These are phyloP conservation scores for Eremobia ochroleuca DNA, from an alignment of 2,888 invertebrate species.

Conservation along the genomic window DNA sequence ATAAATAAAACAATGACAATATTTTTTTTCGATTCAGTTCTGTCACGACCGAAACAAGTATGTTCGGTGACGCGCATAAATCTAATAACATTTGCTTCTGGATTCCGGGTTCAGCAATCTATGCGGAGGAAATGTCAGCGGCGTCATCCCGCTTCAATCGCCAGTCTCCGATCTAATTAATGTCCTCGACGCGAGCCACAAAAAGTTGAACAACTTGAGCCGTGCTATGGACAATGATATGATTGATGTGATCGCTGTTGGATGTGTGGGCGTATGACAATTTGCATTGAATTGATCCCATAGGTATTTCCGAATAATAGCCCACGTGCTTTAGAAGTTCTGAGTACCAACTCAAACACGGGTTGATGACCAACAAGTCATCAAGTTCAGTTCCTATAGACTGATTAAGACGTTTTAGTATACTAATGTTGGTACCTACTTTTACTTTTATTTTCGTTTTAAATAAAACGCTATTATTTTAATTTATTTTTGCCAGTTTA, in stretches of 20 bases:
- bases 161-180: conserved; percentile 84
- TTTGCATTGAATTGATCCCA: conserved; percentile 89
- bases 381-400: conserved; percentile 12
- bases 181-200: conserved; percentile 78
- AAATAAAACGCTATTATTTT: background rate
- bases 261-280: conserved; percentile 82
- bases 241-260: conserved; percentile 84
- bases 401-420: background rate
- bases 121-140: conserved; percentile 85
- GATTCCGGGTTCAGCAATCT: conserved; percentile 88
- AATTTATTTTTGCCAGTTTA: conserved; percentile 8
- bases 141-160: conserved; percentile 79
- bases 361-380: conserved; percentile 77
- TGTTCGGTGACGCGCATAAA: conserved; percentile 64
- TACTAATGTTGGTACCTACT: background rate
- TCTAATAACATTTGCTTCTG: conserved; percentile 72
- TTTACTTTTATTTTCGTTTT: background rate
- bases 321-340: conserved; percentile 77
- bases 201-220: conserved; percentile 80
- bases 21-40: conserved; percentile 43
- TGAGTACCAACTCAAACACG: conserved; percentile 62
- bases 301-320: conserved; percentile 81
- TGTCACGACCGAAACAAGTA: conserved; percentile 65
- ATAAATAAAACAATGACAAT: conserved; percentile 15
- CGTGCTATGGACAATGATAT: conserved; percentile 79